These are phyloP conservation scores for Tetheella fluctuosa DNA, from an alignment of 2,888 invertebrate genomes.

Conservation along the genomic window DNA sequence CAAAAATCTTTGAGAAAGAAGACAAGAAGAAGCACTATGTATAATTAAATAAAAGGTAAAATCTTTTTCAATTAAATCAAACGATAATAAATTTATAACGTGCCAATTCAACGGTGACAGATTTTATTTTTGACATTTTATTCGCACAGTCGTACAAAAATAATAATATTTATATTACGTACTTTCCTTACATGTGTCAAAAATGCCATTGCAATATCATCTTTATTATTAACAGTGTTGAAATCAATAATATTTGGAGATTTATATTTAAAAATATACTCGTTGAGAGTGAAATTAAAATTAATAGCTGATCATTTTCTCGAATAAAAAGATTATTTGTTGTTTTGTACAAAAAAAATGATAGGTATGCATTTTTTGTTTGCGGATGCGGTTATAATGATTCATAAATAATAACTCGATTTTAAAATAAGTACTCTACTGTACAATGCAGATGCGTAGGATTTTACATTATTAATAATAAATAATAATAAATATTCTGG, in stretches of 20 bases:
- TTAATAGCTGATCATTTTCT: conserved; percentile 14
- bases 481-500: too few species aligned
- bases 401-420: background rate
- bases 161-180: conserved; percentile 45
- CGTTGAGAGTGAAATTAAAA: conserved; percentile 14
- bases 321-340: background rate
- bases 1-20: too few species aligned
- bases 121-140: conserved; percentile 46
- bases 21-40: background rate
- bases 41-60: background rate
- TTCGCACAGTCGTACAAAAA: conserved; percentile 44
- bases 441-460: background rate
- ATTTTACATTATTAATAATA: background rate
- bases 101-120: conserved; percentile 32
- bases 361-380: background rate
- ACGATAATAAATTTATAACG: conserved; percentile 35
- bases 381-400: background rate
- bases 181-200: conserved; percentile 29
- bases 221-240: conserved; percentile 15
- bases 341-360: background rate
- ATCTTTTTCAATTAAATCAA: conserved; percentile 19
- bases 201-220: conserved; percentile 17
- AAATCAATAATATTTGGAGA: conserved; percentile 18
- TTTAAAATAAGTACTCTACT: background rate
- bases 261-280: conserved; percentile 17